phyloP scores from a whole-genome alignment of 1,140 invertebrate species.

The Polypedilum vanderplanki region DNA sequence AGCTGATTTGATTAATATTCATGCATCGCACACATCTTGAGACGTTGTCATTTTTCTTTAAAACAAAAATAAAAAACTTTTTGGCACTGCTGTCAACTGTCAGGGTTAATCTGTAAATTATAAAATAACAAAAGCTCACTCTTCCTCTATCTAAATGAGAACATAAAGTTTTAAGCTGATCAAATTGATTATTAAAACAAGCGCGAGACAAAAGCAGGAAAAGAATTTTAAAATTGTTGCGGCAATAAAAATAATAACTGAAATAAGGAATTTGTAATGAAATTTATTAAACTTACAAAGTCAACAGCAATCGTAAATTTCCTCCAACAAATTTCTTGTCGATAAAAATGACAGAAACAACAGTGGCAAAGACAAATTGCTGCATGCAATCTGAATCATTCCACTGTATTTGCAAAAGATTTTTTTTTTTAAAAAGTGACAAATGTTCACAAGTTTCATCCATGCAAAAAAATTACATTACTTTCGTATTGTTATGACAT shows the following conservation, averaged over 20 bases:
- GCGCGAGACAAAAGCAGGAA: not conserved
- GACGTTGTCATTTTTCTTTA: not conserved
- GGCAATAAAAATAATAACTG: not conserved
- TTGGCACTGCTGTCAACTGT: not conserved
- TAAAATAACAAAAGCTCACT: too few species aligned
- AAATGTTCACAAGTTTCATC: too few species aligned
- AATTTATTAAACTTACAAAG: not conserved
- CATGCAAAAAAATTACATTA: too few species aligned
- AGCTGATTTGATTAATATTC: slow-evolving; percentile 19
- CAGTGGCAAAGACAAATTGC: not conserved
- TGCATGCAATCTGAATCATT: not conserved
- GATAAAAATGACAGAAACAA: not conserved
- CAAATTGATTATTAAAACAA: not conserved
- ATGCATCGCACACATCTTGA: slow-evolving; percentile 13
- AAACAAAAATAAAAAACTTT: too few species aligned
- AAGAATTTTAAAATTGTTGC: not conserved
- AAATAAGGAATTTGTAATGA: not conserved
- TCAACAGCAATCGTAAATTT: not conserved
- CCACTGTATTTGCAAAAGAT: not conserved
- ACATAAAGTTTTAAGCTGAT: not conserved
- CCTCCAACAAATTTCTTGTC: not conserved
- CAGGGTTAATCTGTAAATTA: too few species aligned
- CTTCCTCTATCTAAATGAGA: not conserved
- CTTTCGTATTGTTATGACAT: too few species aligned
- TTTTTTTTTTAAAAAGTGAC: too few species aligned